Evolutionary conservation across 2,888 invertebrate species (phyloP).

Genomic region (Hybos culiciformis): DNA sequence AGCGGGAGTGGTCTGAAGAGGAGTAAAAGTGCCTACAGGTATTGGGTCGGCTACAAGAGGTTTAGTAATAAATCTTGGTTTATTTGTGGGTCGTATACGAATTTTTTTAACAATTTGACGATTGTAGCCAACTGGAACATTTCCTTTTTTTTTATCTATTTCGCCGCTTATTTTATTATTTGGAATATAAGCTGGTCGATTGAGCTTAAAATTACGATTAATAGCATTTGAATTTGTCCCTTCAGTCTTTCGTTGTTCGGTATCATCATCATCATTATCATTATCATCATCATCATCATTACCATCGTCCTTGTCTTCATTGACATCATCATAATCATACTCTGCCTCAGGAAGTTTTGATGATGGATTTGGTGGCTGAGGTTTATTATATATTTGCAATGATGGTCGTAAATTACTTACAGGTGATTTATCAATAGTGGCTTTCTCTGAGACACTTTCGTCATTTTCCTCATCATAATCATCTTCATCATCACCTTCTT

Average conservation of each 20-base stretch:
- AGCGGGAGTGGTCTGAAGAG: slow-evolving; percentile 25
- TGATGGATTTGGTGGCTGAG: too few species aligned
- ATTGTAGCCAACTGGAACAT: not conserved
- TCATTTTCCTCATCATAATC: slow-evolving; percentile 11
- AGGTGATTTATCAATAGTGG: too few species aligned
- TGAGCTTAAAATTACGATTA: not conserved
- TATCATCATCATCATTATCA: slow-evolving; percentile 7
- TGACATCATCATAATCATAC: slow-evolving; percentile 16
- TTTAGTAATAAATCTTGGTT: slow-evolving; percentile 26
- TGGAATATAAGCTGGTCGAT: not conserved
- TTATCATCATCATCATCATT: slow-evolving; percentile 12
- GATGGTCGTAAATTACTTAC: too few species aligned
- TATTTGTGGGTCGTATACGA: slow-evolving; percentile 17
- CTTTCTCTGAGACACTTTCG: slow-evolving; percentile 14
- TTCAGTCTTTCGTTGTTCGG: not conserved
- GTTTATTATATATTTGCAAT: too few species aligned
- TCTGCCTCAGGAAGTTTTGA: too few species aligned
- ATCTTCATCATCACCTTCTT: slow-evolving; percentile 12
- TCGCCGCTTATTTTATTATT: not conserved
- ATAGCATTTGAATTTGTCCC: not conserved
- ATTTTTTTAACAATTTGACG: not conserved
- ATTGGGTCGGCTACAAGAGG: too few species aligned
- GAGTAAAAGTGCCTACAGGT: slow-evolving; percentile 21
- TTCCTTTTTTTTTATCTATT: slow-evolving; percentile 1
- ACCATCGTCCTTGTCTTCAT: slow-evolving; percentile 9